Evolutionary conservation across 1,140 invertebrate genomes (phyloP).

Genomic region (Scaptomyza montana): DNA sequence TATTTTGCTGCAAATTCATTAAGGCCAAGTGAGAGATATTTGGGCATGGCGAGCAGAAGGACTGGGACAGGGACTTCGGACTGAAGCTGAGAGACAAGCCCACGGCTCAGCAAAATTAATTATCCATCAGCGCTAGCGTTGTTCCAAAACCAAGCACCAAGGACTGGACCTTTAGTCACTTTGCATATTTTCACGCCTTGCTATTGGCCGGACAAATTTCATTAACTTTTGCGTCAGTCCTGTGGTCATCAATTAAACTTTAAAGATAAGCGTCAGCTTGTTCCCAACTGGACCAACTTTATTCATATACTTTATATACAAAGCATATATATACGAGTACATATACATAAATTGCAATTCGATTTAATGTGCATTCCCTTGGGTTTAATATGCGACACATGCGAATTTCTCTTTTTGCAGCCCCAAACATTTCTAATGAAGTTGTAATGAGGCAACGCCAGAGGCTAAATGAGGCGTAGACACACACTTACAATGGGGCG

Average conservation of each 20-base stretch:
- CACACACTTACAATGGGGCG: slow-evolving; percentile 15
- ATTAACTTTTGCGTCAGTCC: slow-evolving; percentile 66
- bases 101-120: slow-evolving; percentile 66
- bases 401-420: slow-evolving; percentile 51
- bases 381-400: slow-evolving; percentile 39
- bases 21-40: slow-evolving; percentile 43
- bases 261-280: slow-evolving; percentile 44
- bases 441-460: slow-evolving; percentile 61
- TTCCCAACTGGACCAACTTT: slow-evolving; percentile 31
- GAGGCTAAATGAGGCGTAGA: not conserved
- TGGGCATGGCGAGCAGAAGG: not conserved
- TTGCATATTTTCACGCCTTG: slow-evolving; percentile 74
- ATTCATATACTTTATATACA: no score
- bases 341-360: slow-evolving; percentile 46
- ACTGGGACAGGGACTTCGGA: not conserved
- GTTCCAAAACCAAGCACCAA: not conserved
- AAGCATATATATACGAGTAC: no score
- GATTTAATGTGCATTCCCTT: slow-evolving; percentile 48
- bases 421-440: slow-evolving; percentile 66
- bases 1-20: slow-evolving; percentile 74
- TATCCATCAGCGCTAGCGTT: slow-evolving; percentile 62
- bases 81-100: slow-evolving; percentile 27
- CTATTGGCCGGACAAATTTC: slow-evolving; percentile 45
- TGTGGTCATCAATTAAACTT: slow-evolving; percentile 73
- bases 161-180: slow-evolving; percentile 45